Base-by-base conservation (phyloP, 2,888 invertebrate species). In the Priocnemis perturbator region DNA sequence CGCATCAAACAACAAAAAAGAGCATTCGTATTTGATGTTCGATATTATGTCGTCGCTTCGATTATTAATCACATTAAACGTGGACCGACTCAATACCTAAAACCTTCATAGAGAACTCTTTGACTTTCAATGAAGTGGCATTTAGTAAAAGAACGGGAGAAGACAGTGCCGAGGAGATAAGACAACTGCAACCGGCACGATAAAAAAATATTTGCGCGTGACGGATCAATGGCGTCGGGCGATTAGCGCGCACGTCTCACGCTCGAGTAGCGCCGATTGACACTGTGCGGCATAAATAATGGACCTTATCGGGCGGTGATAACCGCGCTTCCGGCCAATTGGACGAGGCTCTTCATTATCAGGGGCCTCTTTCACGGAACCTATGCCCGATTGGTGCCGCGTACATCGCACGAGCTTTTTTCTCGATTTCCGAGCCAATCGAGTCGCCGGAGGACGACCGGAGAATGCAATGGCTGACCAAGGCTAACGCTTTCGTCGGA, bases 191-290 rank as follows among this genome's bases (percentile, higher is more conserved):
- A 19, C 53, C 11, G 37, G 37, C 37, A 5, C 37, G 37, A 37
- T 37, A 37, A 37, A 37, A 37, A 9, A 37, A 37, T 37, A 37
- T 37, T 37, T 50, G 50, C 26, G 21, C 60, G 21, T 50, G 52
- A 60, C 20, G 48, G 20, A 72, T 69, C 11, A 74, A 73, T 74
- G 64, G 63, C 64, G 69, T 17, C 37, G 53, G 60, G 50, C 57
- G 65, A 67, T 71, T 57, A 60, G 65, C 60, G 7, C 53, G 9
- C 58, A 64, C 20, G 48, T 58, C 19, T 21, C 37, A 19, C 53
- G 23, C 26, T 20, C 19, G 44, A n/a, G 45, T 50, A 44, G 20
- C 44, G 56, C 47, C 21, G 64, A 74, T 67, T 52, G 65, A 74
- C 69, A 65, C 45, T 19, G 14, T 30, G 3, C 62, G 21, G 45